A percentile compares a stretch with the other conserved stretches of the same genome.
phyloP scores from a whole-genome alignment of 2,113 vertebrate genomes.

The Pseudolaguvia tuberculata region DNA sequence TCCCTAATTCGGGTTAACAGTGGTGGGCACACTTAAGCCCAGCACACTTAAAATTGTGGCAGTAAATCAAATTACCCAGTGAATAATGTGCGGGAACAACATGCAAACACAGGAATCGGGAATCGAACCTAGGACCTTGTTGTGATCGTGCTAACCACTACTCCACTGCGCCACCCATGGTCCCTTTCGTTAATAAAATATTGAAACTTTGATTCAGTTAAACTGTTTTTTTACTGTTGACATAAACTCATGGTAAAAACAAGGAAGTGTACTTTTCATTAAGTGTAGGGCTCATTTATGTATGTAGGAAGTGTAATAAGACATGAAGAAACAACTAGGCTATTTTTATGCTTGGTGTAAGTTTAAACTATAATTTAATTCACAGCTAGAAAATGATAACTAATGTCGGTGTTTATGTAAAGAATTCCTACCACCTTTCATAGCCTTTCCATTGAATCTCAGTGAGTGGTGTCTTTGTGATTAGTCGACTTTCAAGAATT shows the following conservation, averaged over 20 bases:
- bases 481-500: conserved; percentile 4
- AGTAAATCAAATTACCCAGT: too few relatives aligned
- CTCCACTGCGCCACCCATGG: too few relatives aligned
- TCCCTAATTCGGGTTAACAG: too few relatives aligned
- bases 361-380: not conserved
- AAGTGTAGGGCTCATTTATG: not conserved
- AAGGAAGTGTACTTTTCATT: not conserved
- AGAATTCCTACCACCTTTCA: not conserved
- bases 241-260: not conserved
- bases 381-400: not conserved
- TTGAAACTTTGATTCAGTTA: too few relatives aligned
- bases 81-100: too few relatives aligned
- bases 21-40: too few relatives aligned
- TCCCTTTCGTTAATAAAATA: too few relatives aligned
- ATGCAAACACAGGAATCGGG: too few relatives aligned
- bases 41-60: too few relatives aligned
- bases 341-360: not conserved
- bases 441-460: not conserved
- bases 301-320: not conserved
- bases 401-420: not conserved
- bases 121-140: too few relatives aligned
- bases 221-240: not conserved
- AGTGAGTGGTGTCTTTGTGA: conserved; percentile 12
- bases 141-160: too few relatives aligned
- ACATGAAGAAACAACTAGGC: not conserved